Evolutionary conservation across 2,113 vertebrate genomes (phyloP).

Genomic region (Hippolais icterina): DNA sequence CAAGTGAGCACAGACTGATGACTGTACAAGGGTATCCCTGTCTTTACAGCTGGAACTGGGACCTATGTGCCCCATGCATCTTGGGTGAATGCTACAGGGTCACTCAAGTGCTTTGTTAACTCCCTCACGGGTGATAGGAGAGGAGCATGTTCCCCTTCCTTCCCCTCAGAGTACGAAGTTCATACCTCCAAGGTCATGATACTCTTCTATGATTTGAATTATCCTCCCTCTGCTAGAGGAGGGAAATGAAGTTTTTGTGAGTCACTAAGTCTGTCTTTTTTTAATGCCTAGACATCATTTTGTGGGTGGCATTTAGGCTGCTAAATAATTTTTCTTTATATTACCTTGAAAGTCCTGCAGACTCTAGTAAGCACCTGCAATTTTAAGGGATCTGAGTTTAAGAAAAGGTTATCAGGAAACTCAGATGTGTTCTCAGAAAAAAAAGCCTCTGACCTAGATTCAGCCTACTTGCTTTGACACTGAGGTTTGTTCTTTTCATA

Average conservation of each 20-base stretch:
- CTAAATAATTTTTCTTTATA: neutral
- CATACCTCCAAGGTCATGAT: neutral
- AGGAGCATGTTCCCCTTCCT: neutral
- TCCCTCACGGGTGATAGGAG: neutral
- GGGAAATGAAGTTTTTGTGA: neutral
- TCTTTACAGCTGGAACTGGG: neutral
- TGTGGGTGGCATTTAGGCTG: neutral
- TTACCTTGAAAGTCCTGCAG: neutral
- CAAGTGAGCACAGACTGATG: neutral
- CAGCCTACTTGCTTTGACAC: neutral
- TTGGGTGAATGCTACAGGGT: neutral
- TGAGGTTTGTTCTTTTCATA: neutral
- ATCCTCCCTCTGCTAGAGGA: neutral
- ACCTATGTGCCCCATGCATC: neutral
- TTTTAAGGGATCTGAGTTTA: neutral
- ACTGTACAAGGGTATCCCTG: neutral
- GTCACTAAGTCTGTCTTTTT: neutral
- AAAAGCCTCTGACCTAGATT: slow-evolving; percentile 16
- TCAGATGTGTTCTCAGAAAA: neutral
- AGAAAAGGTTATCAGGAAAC: neutral
- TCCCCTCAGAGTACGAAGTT: neutral
- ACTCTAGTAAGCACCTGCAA: neutral
- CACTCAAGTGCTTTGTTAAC: neutral
- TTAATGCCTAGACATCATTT: neutral
- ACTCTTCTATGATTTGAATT: neutral